Evolutionary conservation across 23 tunicate species (phyloP).

Genomic region (Styela plicata): DNA sequence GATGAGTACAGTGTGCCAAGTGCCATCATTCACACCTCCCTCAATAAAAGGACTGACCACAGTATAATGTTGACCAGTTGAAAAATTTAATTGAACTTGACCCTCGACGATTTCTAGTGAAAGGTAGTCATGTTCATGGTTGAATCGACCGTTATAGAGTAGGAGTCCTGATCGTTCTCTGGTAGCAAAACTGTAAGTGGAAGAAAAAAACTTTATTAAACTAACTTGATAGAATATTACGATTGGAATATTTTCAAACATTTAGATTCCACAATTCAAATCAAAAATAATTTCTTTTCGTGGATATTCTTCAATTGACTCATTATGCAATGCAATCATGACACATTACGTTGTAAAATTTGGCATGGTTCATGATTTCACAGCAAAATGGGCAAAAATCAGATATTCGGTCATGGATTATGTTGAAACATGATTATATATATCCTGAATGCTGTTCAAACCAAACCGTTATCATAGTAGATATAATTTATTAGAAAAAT

Average conservation of each 20-base stretch:
- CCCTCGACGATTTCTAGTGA: conserved; percentile 74
- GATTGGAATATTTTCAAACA: background rate
- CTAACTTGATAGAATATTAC: too few relatives aligned
- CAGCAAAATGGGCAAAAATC: too few relatives aligned
- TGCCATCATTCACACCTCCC: conserved; percentile 71
- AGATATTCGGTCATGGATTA: too few relatives aligned
- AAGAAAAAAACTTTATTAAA: background rate
- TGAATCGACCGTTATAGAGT: conserved; percentile 88
- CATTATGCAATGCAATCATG: too few relatives aligned
- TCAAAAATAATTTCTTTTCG: too few relatives aligned
- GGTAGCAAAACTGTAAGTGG: conserved; percentile 72
- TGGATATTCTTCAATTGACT: too few relatives aligned
- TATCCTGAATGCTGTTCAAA: too few relatives aligned
- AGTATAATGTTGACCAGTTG: conserved; percentile 66
- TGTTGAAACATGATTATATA: too few relatives aligned
- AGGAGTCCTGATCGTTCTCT: conserved; percentile 49
- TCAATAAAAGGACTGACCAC: conserved; percentile 53
- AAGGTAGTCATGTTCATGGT: conserved; percentile 83
- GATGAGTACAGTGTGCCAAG: conserved; percentile 82
- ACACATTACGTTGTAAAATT: too few relatives aligned
- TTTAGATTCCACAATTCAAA: background rate
- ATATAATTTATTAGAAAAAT: too few relatives aligned
- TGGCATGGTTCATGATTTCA: too few relatives aligned
- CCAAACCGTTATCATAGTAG: too few relatives aligned
- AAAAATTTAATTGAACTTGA: conserved; percentile 82